These are phyloP conservation scores for Xestobium rufovillosum DNA, from an alignment of 2,888 invertebrate genomes.

Conservation along the genomic window DNA sequence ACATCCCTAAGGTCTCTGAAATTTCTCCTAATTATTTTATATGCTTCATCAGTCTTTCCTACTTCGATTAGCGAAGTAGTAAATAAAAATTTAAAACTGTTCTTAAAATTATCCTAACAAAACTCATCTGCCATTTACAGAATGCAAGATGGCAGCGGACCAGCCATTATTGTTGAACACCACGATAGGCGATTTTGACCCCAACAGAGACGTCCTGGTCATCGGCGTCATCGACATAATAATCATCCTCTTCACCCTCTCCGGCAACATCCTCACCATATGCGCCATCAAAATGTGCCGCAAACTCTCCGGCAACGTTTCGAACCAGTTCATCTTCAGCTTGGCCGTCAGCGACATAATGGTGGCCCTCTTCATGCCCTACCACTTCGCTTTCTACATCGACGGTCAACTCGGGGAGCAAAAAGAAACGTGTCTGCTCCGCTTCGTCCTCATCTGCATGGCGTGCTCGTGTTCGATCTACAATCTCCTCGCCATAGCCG, in stretches of 20 bases:
- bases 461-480: conserved; percentile 73
- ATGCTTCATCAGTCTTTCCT: no score
- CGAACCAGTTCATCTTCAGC: conserved; percentile 72
- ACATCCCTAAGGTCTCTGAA: no score
- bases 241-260: conserved; percentile 58
- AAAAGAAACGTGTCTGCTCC: conserved; percentile 58
- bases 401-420: conserved; percentile 51
- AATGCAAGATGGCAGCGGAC: no score
- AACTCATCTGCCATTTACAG: no score
- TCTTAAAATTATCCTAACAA: no score
- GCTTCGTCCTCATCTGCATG: conserved; percentile 66
- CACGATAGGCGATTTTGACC: no score
- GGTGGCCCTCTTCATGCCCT: conserved; percentile 70
- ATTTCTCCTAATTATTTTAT: no score
- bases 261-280: conserved; percentile 70
- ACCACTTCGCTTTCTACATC: conserved; percentile 69
- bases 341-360: conserved; percentile 71
- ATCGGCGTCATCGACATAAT: conserved; percentile 62
- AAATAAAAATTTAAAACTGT: no score
- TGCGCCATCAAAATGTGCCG: conserved; percentile 64
- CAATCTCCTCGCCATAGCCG: conserved; percentile 70
- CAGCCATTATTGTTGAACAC: no score
- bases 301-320: conserved; percentile 59
- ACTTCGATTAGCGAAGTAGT: no score
- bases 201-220: conserved; percentile 9